Evolutionary conservation across 2,888 invertebrate genomes (phyloP), one percentile per base, ranked within the genome.

Genomic region (Polymixis lichenea): DNA sequence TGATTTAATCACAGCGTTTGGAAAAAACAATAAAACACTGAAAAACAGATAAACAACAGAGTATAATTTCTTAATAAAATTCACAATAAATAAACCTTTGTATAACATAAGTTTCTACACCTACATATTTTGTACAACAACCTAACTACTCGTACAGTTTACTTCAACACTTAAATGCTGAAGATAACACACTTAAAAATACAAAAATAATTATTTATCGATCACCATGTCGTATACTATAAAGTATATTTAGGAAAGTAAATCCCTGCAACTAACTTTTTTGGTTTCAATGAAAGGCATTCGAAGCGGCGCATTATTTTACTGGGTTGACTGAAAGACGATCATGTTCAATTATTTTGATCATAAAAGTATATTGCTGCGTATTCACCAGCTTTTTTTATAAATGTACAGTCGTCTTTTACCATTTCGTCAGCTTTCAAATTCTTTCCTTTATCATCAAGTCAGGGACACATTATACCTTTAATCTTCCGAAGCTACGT

Each of bases 11-110:
- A 38, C 19, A n/a, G 2, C 19, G 53, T 4, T 25, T 32, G 6
- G 19, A 4, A 1, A n/a, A 38, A 25, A 65, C 22, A 82, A 78
- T 78, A 69, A 79, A 79, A 72, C 72, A 71, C 60, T 15, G 25
- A 38, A 53, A 65, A 92, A 94, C 93, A 95, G 93, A 94, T 94
- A 94, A 95, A 94, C 92, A 94, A 75, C 56, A 74, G 61, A 93
- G 90, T 95, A 94, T 93, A 94, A 91, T 58, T 38, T 61, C 55
- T 46, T 94, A 86, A 89, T 82, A 80, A 85, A 88, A 86, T 88
- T 86, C 89, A 90, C 90, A 92, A 93, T 90, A 89, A 89, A 89
- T 93, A 94, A 93, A 93, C 86, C 86, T 88, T 90, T 90, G 84
- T 89, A 89, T 86, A 84, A 87, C 78, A 84, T 76, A 77, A 73